phyloP scores from a whole-genome alignment of 2,888 invertebrate species.

The Thereva unica region DNA sequence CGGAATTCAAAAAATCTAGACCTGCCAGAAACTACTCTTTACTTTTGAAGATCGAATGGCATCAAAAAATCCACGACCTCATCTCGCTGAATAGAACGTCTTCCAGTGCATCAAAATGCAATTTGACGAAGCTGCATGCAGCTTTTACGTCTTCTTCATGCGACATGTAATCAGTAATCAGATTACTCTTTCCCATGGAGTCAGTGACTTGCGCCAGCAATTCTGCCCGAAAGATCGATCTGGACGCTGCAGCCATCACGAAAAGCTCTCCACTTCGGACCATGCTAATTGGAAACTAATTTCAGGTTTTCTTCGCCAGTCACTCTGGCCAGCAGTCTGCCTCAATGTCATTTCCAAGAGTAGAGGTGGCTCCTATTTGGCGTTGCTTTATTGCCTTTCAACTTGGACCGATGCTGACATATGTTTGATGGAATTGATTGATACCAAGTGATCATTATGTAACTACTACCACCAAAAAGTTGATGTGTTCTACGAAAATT shows the following conservation, averaged over 20 bases:
- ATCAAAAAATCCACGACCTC: no score
- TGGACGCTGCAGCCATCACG: constrained; percentile 28
- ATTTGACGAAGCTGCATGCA: no score
- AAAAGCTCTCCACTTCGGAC: constrained; percentile 26
- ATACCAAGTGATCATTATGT: constrained; percentile 35
- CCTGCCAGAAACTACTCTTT: no score
- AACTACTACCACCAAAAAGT: constrained; percentile 19
- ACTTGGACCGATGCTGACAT: constrained; percentile 18
- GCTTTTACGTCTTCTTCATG: no score
- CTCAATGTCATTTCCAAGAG: constrained; percentile 28
- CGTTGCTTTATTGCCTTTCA: constrained; percentile 7
- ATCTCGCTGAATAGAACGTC: no score
- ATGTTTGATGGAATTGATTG: constrained; percentile 36
- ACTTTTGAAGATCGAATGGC: no score
- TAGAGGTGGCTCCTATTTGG: constrained; percentile 15
- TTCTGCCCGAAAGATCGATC: constrained; percentile 22
- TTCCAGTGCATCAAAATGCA: no score
- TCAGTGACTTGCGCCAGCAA: constrained; percentile 1
- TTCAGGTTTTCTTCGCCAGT: constrained; percentile 35
- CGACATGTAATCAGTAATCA: neutral
- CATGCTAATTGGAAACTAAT: constrained; percentile 40
- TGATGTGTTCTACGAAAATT: neutral
- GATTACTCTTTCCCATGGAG: constrained; percentile 8
- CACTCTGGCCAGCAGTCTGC: constrained; percentile 17
- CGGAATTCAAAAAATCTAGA: no score